A percentile compares a stretch with the other conserved stretches of the same genome.
Conservation (phyloP, 2,113 vertebrate genomes). For the Eretmochelys imbricata region DNA sequence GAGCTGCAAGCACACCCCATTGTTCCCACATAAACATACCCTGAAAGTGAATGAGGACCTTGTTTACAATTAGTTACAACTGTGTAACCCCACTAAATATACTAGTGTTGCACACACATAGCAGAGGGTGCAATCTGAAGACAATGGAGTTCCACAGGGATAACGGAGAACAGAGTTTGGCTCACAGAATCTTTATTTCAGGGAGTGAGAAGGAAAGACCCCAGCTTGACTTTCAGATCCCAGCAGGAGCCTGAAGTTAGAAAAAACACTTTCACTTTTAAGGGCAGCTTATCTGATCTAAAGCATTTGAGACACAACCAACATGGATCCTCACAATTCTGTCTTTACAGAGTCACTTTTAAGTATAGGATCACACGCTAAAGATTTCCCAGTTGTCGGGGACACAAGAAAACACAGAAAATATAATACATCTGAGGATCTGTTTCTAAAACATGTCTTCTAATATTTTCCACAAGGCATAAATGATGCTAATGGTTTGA, state of each 20-base stretch:
- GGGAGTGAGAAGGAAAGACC: neutral
- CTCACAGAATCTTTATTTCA: neutral
- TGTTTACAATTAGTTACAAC: neutral
- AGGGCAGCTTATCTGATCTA: neutral
- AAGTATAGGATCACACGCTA: neutral
- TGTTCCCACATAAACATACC: neutral
- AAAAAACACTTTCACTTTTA: neutral
- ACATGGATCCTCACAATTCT: neutral
- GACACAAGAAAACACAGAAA: neutral
- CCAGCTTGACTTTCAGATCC: neutral
- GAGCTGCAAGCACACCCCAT: neutral
- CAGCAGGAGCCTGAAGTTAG: neutral
- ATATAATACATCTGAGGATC: neutral
- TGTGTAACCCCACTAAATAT: neutral
- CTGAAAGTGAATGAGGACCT: neutral
- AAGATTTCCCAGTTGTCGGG: neutral
- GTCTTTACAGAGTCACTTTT: neutral
- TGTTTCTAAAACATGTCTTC: neutral
- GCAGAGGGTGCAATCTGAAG: neutral
- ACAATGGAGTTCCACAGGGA: neutral
- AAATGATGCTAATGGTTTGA: neutral
- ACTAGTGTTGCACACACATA: neutral
- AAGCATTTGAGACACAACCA: neutral
- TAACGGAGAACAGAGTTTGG: neutral
- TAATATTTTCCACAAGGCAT: neutral